phyloP scores from a whole-genome alignment of 2,888 invertebrate species.

The Eupithecia inturbata region DNA sequence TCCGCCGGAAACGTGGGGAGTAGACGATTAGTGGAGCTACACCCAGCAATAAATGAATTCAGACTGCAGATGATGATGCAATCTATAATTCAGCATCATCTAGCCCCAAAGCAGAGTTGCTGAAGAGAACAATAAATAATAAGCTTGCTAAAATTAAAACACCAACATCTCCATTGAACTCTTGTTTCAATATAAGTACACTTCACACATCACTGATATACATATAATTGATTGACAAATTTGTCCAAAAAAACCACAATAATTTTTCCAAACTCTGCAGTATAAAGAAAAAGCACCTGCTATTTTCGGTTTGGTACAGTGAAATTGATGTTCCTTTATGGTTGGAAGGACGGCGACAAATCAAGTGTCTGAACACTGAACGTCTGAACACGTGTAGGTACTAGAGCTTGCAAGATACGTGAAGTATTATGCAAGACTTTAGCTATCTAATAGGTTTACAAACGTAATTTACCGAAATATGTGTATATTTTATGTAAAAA shows the following conservation, averaged over 20 bases:
- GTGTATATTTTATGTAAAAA: neutral
- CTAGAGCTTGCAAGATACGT: neutral
- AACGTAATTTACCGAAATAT: neutral
- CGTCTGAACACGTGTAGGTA: constrained; percentile 16
- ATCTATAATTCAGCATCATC: neutral
- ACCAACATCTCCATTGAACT: neutral
- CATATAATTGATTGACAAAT: constrained; percentile 1
- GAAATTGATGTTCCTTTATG: constrained; percentile 22
- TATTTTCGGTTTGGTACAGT: constrained; percentile 15
- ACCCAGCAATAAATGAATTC: neutral
- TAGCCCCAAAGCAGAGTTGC: neutral
- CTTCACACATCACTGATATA: neutral
- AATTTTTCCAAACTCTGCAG: neutral
- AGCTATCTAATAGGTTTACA: neutral
- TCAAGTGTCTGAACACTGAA: constrained; percentile 18
- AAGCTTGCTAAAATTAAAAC: neutral
- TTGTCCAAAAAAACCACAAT: neutral
- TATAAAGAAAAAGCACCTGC: neutral
- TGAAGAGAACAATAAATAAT: neutral
- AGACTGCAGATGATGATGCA: neutral
- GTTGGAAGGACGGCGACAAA: constrained; percentile 10
- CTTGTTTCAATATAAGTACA: neutral
- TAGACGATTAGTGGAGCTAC: neutral
- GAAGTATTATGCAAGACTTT: neutral
- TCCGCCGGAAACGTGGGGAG: neutral